Conservation (phyloP, 2,888 invertebrate species). For the Gonocerus acuteangulatus region DNA sequence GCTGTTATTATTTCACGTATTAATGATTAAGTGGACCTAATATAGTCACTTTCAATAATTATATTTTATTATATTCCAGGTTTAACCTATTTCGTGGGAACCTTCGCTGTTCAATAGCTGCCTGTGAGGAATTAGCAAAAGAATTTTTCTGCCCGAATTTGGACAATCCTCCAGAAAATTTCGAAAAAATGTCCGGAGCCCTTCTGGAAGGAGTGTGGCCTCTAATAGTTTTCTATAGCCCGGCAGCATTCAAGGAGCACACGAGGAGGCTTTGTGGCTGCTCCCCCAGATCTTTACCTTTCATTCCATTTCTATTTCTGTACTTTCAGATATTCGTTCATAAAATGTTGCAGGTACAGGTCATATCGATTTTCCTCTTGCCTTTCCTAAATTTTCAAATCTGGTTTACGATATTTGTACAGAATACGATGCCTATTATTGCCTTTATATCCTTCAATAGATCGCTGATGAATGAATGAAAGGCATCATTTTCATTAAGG, state of each 20-base stretch:
- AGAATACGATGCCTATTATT: slow-evolving; percentile 60
- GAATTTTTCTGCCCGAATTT: slow-evolving; percentile 57
- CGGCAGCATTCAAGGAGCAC: slow-evolving; percentile 52
- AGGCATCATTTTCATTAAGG: too few relatives aligned
- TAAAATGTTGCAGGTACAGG: slow-evolving; percentile 41
- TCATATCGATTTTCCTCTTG: slow-evolving; percentile 48
- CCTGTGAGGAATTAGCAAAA: slow-evolving; percentile 53
- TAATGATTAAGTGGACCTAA: too few relatives aligned
- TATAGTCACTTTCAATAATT: too few relatives aligned
- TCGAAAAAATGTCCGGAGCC: slow-evolving; percentile 56
- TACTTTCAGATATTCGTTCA: slow-evolving; percentile 43
- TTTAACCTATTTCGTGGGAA: slow-evolving; percentile 41
- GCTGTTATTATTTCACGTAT: too few relatives aligned
- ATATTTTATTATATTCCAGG: slow-evolving; percentile 35
- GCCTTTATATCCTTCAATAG: slow-evolving; percentile 53
- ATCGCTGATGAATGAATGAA: slow-evolving; percentile 2
- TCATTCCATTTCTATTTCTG: slow-evolving; percentile 42
- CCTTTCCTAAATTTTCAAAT: slow-evolving; percentile 56
- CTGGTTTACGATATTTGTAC: slow-evolving; percentile 52
- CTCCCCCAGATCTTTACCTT: slow-evolving; percentile 43
- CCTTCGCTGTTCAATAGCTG: slow-evolving; percentile 51
- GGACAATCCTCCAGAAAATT: slow-evolving; percentile 53
- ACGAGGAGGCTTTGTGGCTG: slow-evolving; percentile 52
- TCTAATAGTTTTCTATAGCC: slow-evolving; percentile 55
- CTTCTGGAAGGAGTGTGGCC: slow-evolving; percentile 63